Conservation (phyloP, 64 coral and sea anemone genomes). For the Hydrozoanthus tunicans region DNA sequence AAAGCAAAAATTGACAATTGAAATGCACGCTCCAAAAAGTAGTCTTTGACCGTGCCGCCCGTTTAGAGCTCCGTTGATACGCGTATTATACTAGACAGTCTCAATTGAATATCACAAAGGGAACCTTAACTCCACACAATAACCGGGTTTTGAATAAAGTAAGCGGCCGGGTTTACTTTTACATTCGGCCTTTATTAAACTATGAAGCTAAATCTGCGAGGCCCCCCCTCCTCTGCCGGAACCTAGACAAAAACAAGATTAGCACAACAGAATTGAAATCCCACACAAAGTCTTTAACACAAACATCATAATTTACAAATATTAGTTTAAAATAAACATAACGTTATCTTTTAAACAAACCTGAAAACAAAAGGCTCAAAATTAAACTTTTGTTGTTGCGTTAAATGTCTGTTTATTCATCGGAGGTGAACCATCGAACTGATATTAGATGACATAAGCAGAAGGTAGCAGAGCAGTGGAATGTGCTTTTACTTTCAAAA, state of each 20-base stretch:
- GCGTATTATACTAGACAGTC: constrained; percentile 7
- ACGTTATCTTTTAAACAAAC: constrained; percentile 40
- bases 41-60: constrained; percentile 27
- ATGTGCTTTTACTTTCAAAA: too few species aligned
- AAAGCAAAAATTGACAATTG: constrained; percentile 11
- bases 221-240: background rate
- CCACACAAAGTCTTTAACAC: constrained; percentile 4
- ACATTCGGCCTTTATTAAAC: background rate
- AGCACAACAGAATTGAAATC: background rate
- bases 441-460: too few species aligned
- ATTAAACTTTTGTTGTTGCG: background rate
- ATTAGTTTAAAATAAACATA: constrained; percentile 48
- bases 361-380: background rate
- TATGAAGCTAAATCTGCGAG: background rate
- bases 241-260: background rate
- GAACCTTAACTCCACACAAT: constrained; percentile 20
- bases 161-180: background rate
- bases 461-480: too few species aligned
- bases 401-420: background rate
- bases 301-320: constrained; percentile 31
- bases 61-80: constrained; percentile 21
- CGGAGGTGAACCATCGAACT: too few species aligned
- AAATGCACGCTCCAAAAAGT: constrained; percentile 14
- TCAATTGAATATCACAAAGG: constrained; percentile 31
- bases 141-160: background rate